Conservation (phyloP, 2,888 invertebrate genomes). For the Leptinotarsa tumamoca region DNA sequence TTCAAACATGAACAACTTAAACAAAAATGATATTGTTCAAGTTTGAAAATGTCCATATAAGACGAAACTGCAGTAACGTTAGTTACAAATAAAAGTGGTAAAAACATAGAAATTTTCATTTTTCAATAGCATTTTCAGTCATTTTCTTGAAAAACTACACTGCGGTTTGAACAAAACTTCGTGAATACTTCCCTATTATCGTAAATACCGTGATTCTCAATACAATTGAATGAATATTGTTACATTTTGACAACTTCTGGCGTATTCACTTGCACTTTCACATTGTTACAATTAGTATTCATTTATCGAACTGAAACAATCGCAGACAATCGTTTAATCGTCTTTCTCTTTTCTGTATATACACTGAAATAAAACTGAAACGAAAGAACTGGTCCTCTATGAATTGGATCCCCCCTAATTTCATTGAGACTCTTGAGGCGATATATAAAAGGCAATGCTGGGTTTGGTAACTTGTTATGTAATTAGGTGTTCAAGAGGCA, state of each 20-base stretch:
- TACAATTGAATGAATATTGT: not conserved
- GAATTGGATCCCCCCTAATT: constrained; percentile 41
- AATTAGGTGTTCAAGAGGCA: constrained; percentile 20
- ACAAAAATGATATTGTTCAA: too few relatives aligned
- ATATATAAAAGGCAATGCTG: constrained; percentile 41
- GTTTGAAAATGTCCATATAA: too few relatives aligned
- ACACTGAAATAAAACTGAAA: not conserved
- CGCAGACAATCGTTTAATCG: constrained; percentile 23
- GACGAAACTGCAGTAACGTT: too few relatives aligned
- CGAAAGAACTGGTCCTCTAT: not conserved
- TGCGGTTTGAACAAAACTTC: not conserved
- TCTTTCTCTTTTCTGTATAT: constrained; percentile 21
- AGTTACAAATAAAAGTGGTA: too few relatives aligned
- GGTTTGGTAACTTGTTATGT: constrained; percentile 18
- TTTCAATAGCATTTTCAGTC: too few relatives aligned
- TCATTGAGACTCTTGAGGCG: constrained; percentile 10
- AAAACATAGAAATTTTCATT: too few relatives aligned
- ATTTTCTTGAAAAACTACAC: too few relatives aligned
- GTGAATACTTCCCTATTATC: not conserved
- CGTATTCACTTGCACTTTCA: constrained; percentile 46
- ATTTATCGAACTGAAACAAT: constrained; percentile 26
- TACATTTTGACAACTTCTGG: constrained; percentile 39
- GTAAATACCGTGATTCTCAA: not conserved
- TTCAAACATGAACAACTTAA: too few relatives aligned
- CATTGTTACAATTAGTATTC: constrained; percentile 21